phyloP scores from a whole-genome alignment of 2,113 vertebrate genomes.

The Podarcis cretensis region DNA sequence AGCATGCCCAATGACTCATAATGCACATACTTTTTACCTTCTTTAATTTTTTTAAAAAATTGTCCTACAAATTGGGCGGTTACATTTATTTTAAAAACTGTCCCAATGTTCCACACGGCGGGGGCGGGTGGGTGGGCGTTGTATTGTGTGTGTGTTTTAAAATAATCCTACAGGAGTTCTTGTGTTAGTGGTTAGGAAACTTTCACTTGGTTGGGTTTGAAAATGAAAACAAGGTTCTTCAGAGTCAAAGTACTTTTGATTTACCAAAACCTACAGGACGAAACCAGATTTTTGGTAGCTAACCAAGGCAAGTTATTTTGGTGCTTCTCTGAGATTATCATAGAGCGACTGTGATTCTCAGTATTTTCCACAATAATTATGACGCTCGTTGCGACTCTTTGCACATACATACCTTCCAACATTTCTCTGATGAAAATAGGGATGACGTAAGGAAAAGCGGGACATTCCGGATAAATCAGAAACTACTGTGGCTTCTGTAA shows the following conservation, averaged over 20 bases:
- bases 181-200: neutral
- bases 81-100: neutral
- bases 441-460: too few relatives aligned
- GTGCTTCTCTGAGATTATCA: neutral
- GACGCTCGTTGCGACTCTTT: neutral
- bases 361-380: neutral
- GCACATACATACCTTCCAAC: neutral
- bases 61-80: slow-evolving; percentile 21
- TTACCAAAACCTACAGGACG: neutral
- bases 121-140: too few relatives aligned
- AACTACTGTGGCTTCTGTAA: too few relatives aligned
- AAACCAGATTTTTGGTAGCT: neutral
- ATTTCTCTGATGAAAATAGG: too few relatives aligned
- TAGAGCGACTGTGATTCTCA: neutral
- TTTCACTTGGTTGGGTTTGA: neutral
- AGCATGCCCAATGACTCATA: slow-evolving; percentile 60
- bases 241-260: neutral
- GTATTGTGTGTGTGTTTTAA: neutral
- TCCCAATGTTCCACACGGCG: slow-evolving; percentile 55
- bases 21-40: slow-evolving; percentile 47
- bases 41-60: slow-evolving; percentile 28
- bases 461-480: too few relatives aligned
- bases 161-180: neutral
- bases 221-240: neutral
- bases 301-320: neutral